These are phyloP conservation scores for Daubentonia madagascariensis DNA, from an alignment of 2,113 vertebrate genomes.

Conservation along the genomic window DNA sequence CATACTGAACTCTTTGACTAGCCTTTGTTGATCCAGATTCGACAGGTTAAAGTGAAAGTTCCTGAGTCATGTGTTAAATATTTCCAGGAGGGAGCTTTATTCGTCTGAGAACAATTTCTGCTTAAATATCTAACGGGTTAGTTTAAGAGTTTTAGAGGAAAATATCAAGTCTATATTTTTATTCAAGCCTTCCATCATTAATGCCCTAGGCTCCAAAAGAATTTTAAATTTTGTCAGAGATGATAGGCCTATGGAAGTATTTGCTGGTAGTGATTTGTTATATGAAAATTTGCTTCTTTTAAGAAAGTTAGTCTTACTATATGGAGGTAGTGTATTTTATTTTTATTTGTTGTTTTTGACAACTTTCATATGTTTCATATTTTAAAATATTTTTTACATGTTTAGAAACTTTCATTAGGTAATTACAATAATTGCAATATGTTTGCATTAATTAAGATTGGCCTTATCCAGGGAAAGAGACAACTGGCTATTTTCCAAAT, in stretches of 20 bases:
- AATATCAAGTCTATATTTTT: not conserved
- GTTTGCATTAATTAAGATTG: not conserved
- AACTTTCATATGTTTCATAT: not conserved
- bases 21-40: not conserved
- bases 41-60: slow-evolving; percentile 21
- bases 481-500: not conserved
- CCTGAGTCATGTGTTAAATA: not conserved
- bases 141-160: not conserved
- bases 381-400: slow-evolving; percentile 5
- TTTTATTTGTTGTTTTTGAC: not conserved
- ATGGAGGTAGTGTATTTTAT: not conserved
- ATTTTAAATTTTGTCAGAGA: slow-evolving; percentile 20
- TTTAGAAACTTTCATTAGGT: not conserved
- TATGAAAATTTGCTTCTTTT: not conserved
- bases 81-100: not conserved
- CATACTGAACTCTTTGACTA: not conserved
- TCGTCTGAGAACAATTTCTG: not conserved
- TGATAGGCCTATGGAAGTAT: not conserved
- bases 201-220: not conserved
- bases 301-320: slow-evolving; percentile 4
- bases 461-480: not conserved
- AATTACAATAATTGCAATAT: not conserved
- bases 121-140: not conserved
- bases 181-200: not conserved
- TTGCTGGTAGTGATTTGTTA: not conserved